Evolutionary conservation across 2,888 invertebrate species (phyloP).

Genomic region (Marasmarcha lunaedactyla): DNA sequence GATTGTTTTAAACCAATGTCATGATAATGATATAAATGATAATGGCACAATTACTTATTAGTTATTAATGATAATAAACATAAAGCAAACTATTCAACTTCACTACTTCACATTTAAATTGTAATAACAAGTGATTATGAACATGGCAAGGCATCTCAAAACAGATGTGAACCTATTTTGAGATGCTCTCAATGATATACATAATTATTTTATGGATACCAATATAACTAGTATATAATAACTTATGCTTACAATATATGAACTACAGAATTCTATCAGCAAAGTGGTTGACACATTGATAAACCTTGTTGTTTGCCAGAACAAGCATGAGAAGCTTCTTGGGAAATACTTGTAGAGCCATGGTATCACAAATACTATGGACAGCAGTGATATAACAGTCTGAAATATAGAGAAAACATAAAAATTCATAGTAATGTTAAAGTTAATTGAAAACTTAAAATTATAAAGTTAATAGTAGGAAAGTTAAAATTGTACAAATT

Average conservation of each 20-base stretch:
- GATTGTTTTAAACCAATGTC: too few relatives aligned
- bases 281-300: conserved; percentile 55
- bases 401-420: conserved; percentile 39
- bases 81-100: too few relatives aligned
- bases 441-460: background rate
- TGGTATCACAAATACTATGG: conserved; percentile 61
- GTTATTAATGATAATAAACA: too few relatives aligned
- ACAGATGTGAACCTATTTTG: too few relatives aligned
- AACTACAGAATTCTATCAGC: conserved; percentile 64
- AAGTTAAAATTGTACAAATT: background rate
- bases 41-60: too few relatives aligned
- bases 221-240: too few relatives aligned
- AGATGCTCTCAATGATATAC: too few relatives aligned
- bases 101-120: too few relatives aligned
- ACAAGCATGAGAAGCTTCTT: conserved; percentile 66
- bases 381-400: conserved; percentile 50
- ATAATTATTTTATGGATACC: too few relatives aligned
- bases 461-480: background rate
- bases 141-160: too few relatives aligned
- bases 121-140: too few relatives aligned
- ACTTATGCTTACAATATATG: conserved; percentile 59
- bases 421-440: background rate
- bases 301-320: conserved; percentile 65
- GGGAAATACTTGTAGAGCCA: conserved; percentile 81
- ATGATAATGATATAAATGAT: too few relatives aligned